A percentile compares a stretch with the other conserved stretches of the same genome.
phyloP scores from a whole-genome alignment of 2,888 invertebrate species.

The Drosophila dives region DNA sequence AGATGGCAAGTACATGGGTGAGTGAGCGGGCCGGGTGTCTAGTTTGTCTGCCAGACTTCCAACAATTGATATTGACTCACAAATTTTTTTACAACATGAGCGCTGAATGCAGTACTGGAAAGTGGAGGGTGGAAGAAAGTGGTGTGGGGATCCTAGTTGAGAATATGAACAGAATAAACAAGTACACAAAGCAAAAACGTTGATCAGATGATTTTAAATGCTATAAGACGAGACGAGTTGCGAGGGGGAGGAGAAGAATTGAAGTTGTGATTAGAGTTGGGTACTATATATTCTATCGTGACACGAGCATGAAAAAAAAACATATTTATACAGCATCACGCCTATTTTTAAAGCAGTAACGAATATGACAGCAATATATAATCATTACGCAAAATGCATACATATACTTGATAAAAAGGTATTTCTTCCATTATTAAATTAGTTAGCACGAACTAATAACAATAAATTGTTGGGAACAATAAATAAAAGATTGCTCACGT shows the following conservation, averaged over 20 bases:
- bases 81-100: constrained; percentile 53
- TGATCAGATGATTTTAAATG: constrained; percentile 49
- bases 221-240: neutral
- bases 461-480: neutral
- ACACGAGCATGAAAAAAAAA: neutral
- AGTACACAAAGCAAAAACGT: constrained; percentile 26
- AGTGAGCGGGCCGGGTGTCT: constrained; percentile 34
- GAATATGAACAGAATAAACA: constrained; percentile 7
- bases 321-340: neutral
- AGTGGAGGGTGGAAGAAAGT: neutral
- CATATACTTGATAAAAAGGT: neutral
- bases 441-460: neutral
- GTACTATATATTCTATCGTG: neutral
- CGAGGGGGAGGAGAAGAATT: neutral
- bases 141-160: constrained; percentile 27
- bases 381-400: neutral
- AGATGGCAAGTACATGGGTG: constrained; percentile 5
- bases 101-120: constrained; percentile 32
- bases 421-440: neutral
- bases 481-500: neutral
- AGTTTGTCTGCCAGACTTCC: constrained; percentile 54
- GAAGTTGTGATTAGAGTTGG: constrained; percentile 4
- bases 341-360: neutral
- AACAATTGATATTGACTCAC: constrained; percentile 73
- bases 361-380: neutral